phyloP scores from a whole-genome alignment of 2,797 vertebrate genomes.

The Pteropus rufus region DNA sequence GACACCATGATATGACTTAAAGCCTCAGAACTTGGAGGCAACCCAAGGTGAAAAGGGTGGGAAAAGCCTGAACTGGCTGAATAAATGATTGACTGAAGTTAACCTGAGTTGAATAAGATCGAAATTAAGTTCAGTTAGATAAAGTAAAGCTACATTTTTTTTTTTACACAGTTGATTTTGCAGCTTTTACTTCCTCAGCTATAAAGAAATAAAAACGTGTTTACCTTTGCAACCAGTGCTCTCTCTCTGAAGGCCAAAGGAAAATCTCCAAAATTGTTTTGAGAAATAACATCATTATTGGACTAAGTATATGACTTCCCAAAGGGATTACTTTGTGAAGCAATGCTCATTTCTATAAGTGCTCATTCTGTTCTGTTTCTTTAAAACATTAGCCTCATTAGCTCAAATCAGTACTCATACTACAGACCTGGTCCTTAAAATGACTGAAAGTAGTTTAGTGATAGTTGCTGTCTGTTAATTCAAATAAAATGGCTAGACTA shows the following conservation, averaged over 20 bases:
- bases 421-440: not conserved
- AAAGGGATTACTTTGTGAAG: slow-evolving; percentile 51
- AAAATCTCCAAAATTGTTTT: slow-evolving; percentile 67
- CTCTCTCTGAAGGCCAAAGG: slow-evolving; percentile 55
- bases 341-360: not conserved
- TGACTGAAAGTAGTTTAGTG: slow-evolving; percentile 8
- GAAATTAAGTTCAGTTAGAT: slow-evolving; percentile 18
- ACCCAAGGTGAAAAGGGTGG: not conserved
- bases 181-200: not conserved
- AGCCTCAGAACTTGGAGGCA: not conserved
- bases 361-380: slow-evolving; percentile 33
- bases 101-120: not conserved
- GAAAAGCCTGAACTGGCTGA: not conserved
- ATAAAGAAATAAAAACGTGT: slow-evolving; percentile 60
- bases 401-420: not conserved
- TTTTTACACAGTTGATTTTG: slow-evolving; percentile 29
- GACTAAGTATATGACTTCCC: slow-evolving; percentile 60
- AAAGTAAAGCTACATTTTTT: not conserved
- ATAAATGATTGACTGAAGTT: slow-evolving; percentile 35
- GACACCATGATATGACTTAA: not conserved
- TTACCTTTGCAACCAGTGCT: slow-evolving; percentile 56
- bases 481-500: slow-evolving; percentile 39
- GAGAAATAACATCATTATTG: slow-evolving; percentile 71
- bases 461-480: slow-evolving; percentile 37
- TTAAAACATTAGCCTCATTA: slow-evolving; percentile 43